Conservation (phyloP, 2,888 invertebrate species). For the Apoda limacodes region DNA sequence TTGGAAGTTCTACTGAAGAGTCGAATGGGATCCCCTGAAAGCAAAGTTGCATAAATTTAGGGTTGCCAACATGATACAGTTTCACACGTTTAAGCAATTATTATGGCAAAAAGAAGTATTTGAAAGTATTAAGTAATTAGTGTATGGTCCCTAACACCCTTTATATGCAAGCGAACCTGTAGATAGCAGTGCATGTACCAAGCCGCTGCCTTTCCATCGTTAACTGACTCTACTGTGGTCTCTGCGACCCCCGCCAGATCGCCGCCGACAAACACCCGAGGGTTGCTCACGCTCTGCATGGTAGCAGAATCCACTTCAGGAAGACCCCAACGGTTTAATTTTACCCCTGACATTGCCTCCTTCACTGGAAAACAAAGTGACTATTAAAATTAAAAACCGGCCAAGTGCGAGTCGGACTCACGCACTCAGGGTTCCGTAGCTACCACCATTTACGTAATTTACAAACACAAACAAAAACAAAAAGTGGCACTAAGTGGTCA, state of each 20-base stretch:
- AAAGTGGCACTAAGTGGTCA: too few species aligned
- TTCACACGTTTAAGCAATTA: too few species aligned
- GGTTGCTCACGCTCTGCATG: slow-evolving; percentile 79
- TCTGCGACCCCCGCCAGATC: slow-evolving; percentile 95
- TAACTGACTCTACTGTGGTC: slow-evolving; percentile 98
- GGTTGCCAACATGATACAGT: too few species aligned
- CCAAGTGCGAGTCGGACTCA: too few species aligned
- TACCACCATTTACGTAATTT: too few species aligned
- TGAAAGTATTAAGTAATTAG: too few species aligned
- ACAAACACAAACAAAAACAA: too few species aligned
- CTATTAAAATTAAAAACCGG: too few species aligned
- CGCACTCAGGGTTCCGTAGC: too few species aligned
- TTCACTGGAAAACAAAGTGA: slow-evolving; percentile 73
- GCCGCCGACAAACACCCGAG: slow-evolving; percentile 92
- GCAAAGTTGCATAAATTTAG: too few species aligned
- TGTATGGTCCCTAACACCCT: too few species aligned
- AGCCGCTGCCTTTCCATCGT: slow-evolving; percentile 97
- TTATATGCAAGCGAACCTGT: slow-evolving; percentile 73
- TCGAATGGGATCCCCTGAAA: slow-evolving; percentile 74
- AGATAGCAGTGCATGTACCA: slow-evolving; percentile 95
- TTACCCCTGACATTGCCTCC: slow-evolving; percentile 81
- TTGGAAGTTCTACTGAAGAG: slow-evolving; percentile 81
- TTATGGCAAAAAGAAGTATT: too few species aligned
- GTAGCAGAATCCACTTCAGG: slow-evolving; percentile 84
- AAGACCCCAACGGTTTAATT: slow-evolving; percentile 80